phyloP scores from a whole-genome alignment of 2,888 invertebrate genomes.

The Noctua janthe region DNA sequence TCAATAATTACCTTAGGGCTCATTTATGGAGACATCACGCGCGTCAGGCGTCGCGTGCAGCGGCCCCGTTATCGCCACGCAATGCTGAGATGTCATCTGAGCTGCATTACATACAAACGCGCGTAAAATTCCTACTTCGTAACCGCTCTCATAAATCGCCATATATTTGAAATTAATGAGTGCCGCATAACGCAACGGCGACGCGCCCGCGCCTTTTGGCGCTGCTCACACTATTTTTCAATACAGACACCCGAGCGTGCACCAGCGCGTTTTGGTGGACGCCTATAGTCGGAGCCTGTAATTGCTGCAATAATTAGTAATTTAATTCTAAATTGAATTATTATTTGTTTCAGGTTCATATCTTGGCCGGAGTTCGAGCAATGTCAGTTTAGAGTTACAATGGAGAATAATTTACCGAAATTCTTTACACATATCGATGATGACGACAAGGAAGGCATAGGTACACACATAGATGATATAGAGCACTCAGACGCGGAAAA shows the following conservation, averaged over 20 bases:
- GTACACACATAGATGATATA: constrained; percentile 79
- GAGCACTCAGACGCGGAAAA: constrained; percentile 79
- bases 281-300: background rate
- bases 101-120: too few species aligned
- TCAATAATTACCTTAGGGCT: too few species aligned
- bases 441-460: constrained; percentile 78
- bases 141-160: too few species aligned
- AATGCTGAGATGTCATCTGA: too few species aligned
- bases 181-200: background rate
- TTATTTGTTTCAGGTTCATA: constrained; percentile 83
- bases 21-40: too few species aligned
- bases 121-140: too few species aligned
- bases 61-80: too few species aligned
- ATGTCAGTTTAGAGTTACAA: constrained; percentile 91
- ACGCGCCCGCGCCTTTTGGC: background rate
- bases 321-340: background rate
- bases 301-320: background rate
- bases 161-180: too few species aligned
- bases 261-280: background rate
- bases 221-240: background rate
- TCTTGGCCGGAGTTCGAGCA: constrained; percentile 92
- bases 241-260: background rate
- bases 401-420: constrained; percentile 91
- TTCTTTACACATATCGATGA: constrained; percentile 80
- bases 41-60: too few species aligned